Conservation (phyloP, 1,140 invertebrate species). For the Drosophila rufa region DNA sequence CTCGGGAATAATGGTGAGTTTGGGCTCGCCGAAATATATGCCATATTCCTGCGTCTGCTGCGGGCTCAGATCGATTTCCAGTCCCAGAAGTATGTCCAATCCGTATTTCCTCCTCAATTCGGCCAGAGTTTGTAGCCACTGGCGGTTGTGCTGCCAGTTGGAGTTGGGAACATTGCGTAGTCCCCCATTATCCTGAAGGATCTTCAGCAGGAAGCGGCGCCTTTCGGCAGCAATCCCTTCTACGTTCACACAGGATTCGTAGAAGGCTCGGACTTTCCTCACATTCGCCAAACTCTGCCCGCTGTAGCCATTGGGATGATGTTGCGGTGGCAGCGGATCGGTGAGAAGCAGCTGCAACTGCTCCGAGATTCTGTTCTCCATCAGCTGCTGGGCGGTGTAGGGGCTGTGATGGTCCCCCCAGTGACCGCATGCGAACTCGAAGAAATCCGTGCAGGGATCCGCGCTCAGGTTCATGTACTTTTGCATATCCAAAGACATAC, state of each 20-base stretch:
- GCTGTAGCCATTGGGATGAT: constrained; percentile 46
- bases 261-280: constrained; percentile 92
- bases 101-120: constrained; percentile 66
- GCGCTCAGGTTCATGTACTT: constrained; percentile 91
- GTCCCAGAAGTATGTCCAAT: constrained; percentile 71
- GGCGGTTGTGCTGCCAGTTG: constrained; percentile 56
- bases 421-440: constrained; percentile 87
- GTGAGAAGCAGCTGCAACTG: constrained; percentile 54
- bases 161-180: constrained; percentile 53
- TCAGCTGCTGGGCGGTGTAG: constrained; percentile 47
- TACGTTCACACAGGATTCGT: constrained; percentile 91
- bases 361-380: constrained; percentile 46
- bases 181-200: constrained; percentile 63
- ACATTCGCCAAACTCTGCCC: constrained; percentile 27
- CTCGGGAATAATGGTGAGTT: constrained; percentile 61
- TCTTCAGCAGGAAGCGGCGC: constrained; percentile 51
- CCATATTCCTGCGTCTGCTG: constrained; percentile 49
- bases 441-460: constrained; percentile 96
- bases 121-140: constrained; percentile 64
- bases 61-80: constrained; percentile 64
- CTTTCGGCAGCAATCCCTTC: constrained; percentile 37
- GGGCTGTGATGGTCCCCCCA: constrained; percentile 85
- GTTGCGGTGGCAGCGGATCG: constrained; percentile 33
- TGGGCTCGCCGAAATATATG: constrained; percentile 67
- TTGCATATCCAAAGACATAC: constrained; percentile 87